A percentile compares a stretch with the other conserved stretches of the same genome.
These are phyloP conservation scores for Diceros bicornis DNA, from an alignment of 2,797 vertebrate species.

Conservation along the genomic window DNA sequence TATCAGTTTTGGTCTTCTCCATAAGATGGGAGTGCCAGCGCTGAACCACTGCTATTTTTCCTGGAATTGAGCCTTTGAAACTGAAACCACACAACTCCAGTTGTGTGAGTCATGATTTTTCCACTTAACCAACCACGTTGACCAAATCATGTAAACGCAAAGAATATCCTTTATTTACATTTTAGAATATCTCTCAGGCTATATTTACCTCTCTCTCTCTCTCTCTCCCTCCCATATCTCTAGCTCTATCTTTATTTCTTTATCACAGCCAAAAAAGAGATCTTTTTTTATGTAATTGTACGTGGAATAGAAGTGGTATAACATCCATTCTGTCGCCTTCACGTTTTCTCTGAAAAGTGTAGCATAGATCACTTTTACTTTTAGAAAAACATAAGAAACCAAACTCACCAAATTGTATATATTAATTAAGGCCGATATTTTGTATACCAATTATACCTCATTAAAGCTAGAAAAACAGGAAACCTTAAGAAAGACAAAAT, in stretches of 20 bases:
- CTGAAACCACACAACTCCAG: not conserved
- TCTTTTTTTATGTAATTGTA: not conserved
- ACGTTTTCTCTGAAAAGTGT: conserved; percentile 12
- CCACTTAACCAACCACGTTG: not conserved
- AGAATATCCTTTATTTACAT: not conserved
- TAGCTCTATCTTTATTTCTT: not conserved
- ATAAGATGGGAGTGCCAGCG: not conserved
- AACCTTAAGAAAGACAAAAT: not conserved
- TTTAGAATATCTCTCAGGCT: not conserved
- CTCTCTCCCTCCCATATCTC: not conserved
- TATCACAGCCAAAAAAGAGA: not conserved
- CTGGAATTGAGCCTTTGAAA: not conserved
- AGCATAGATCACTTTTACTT: not conserved
- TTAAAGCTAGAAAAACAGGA: not conserved
- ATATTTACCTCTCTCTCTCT: not conserved
- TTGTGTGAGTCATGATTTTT: not conserved
- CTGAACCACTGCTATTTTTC: not conserved
- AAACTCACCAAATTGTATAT: not conserved
- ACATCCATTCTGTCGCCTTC: not conserved
- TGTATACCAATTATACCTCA: not conserved
- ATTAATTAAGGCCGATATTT: conserved; percentile 10
- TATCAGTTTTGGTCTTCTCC: not conserved
- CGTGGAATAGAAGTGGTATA: not conserved
- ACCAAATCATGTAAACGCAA: not conserved
- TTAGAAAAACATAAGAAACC: not conserved